Evolutionary conservation across 2,888 invertebrate species (phyloP).

Genomic region (Griposia aprilina): DNA sequence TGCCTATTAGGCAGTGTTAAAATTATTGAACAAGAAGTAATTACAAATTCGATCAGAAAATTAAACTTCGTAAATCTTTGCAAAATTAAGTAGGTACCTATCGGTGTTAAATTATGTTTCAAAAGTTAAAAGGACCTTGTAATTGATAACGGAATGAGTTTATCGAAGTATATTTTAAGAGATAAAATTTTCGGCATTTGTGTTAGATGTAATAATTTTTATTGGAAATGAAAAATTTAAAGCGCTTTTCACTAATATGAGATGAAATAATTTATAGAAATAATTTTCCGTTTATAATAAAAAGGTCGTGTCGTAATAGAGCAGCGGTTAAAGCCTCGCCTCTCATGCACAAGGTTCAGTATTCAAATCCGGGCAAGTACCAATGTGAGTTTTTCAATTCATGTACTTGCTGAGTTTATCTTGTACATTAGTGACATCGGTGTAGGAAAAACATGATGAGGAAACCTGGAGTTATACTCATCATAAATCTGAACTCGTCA

Average conservation of each 20-base stretch:
- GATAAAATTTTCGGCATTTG: slow-evolving; percentile 21
- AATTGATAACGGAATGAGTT: slow-evolving; percentile 45
- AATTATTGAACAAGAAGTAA: slow-evolving; percentile 8
- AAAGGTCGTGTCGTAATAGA: no score
- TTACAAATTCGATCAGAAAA: slow-evolving; percentile 40
- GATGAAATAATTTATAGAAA: neutral
- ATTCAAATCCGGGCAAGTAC: no score
- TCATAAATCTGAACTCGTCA: no score
- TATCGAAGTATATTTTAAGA: slow-evolving; percentile 23
- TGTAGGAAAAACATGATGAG: no score
- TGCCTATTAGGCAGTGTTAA: neutral
- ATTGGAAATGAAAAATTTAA: neutral
- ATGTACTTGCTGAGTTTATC: no score
- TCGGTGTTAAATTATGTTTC: slow-evolving; percentile 56
- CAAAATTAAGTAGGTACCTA: slow-evolving; percentile 49
- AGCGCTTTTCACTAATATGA: neutral
- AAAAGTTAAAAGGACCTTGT: slow-evolving; percentile 44
- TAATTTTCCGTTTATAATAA: neutral
- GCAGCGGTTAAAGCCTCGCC: no score
- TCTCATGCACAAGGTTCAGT: no score
- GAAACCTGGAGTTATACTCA: no score
- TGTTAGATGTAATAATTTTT: slow-evolving; percentile 10
- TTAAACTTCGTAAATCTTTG: slow-evolving; percentile 42
- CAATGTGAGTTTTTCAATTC: no score
- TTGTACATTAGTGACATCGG: no score